Conservation (phyloP, 2,113 vertebrate genomes). For the Formicarius rufipectus region DNA sequence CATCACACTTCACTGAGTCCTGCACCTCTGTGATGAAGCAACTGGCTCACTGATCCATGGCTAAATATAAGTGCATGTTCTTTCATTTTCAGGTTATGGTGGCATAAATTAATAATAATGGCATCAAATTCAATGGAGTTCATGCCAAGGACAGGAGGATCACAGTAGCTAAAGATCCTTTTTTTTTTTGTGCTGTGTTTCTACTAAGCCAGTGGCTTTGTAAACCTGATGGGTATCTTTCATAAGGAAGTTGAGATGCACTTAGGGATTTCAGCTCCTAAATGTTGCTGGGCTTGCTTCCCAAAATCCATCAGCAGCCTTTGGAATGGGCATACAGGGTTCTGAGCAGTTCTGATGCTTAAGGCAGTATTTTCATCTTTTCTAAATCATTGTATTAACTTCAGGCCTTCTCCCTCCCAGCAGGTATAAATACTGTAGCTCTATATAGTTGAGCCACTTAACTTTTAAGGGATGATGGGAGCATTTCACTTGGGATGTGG, state of each 20-base stretch:
- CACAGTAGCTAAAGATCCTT: background rate
- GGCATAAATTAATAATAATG: background rate
- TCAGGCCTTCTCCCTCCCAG: background rate
- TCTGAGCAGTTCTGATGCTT: background rate
- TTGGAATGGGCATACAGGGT: background rate
- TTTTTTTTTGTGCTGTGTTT: background rate
- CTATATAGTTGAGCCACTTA: background rate
- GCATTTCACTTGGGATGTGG: background rate
- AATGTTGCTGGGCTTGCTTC: constrained; percentile 15
- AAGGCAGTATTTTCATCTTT: background rate
- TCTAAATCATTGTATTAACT: background rate
- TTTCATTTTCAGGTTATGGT: background rate
- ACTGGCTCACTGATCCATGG: background rate
- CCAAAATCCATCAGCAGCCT: background rate
- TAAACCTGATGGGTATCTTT: background rate
- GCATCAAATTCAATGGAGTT: background rate
- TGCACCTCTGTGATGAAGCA: background rate
- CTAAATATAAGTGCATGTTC: background rate
- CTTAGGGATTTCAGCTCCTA: background rate
- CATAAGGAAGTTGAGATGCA: background rate
- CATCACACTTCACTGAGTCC: background rate
- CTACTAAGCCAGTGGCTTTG: background rate
- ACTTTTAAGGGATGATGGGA: background rate
- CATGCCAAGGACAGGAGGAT: background rate
- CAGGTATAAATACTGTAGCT: background rate